These are phyloP conservation scores for Protophormia terraenovae DNA, from an alignment of 2,888 invertebrate species.

Conservation along the genomic window DNA sequence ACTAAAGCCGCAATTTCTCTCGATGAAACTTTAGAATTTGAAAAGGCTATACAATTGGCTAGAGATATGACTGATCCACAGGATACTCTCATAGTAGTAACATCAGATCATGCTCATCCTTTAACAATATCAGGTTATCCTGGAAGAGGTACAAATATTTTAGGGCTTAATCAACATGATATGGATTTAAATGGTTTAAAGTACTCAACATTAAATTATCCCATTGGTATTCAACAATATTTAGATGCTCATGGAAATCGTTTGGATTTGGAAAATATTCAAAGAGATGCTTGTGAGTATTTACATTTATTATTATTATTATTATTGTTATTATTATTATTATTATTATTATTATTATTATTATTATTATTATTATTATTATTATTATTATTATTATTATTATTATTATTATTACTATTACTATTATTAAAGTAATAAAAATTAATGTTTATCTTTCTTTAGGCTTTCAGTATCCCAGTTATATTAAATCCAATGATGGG, in stretches of 20 bases:
- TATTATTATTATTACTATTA: too few relatives aligned
- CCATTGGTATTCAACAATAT: background rate
- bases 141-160: constrained; percentile 82
- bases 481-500: constrained; percentile 78
- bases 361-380: too few relatives aligned
- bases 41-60: constrained; percentile 86
- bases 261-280: background rate
- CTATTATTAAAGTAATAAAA: too few relatives aligned
- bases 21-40: constrained; percentile 89
- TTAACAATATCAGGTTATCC: constrained; percentile 90
- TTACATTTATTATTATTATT: too few relatives aligned
- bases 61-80: constrained; percentile 83
- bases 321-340: too few relatives aligned
- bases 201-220: constrained; percentile 83
- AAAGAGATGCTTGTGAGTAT: background rate
- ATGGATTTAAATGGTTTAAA: constrained; percentile 77
- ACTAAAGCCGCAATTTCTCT: constrained; percentile 85
- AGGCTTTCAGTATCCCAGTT: constrained; percentile 70
- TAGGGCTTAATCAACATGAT: constrained; percentile 80
- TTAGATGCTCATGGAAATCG: background rate
- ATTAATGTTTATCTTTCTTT: too few relatives aligned
- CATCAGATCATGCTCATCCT: constrained; percentile 90
- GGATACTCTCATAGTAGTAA: constrained; percentile 91
- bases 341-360: too few relatives aligned
- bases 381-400: too few relatives aligned